phyloP scores from a whole-genome alignment of 2,113 vertebrate species.

The Dolichotis patagonum region DNA sequence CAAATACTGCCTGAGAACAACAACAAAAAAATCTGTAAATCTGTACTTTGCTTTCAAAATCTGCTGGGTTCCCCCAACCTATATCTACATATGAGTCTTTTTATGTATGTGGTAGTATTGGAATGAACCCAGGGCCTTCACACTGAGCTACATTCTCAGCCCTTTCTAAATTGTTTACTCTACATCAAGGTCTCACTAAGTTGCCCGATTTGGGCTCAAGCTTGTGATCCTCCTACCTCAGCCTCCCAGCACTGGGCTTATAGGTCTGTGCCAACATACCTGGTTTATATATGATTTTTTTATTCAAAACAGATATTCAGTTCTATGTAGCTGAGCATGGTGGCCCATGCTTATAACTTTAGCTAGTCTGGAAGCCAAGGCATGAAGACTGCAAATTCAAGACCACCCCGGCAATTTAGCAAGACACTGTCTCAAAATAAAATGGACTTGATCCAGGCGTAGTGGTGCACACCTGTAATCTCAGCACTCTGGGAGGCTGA shows the following conservation, averaged over 20 bases:
- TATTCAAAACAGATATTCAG: slow-evolving; percentile 49
- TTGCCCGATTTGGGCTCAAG: not conserved
- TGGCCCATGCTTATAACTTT: not conserved
- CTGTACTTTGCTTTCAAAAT: slow-evolving; percentile 59
- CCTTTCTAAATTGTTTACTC: not conserved
- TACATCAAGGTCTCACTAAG: not conserved
- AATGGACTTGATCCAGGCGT: not conserved
- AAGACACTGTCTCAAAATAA: not conserved
- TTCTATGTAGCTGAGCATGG: not conserved
- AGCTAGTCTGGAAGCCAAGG: not conserved
- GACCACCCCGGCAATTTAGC: not conserved
- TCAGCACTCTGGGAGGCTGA: too few relatives aligned
- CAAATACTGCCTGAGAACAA: slow-evolving; percentile 41
- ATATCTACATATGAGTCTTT: not conserved
- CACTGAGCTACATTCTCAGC: not conserved
- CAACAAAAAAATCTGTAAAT: slow-evolving; percentile 37
- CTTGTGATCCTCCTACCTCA: not conserved
- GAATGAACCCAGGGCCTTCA: not conserved
- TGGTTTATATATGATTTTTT: not conserved
- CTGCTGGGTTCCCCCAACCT: slow-evolving; percentile 12
- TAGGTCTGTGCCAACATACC: not conserved
- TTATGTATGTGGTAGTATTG: not conserved
- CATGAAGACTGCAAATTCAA: not conserved
- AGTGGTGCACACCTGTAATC: too few relatives aligned
- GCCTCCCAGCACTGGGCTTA: not conserved